Evolutionary conservation across 2,888 invertebrate species (phyloP), one percentile per base, ranked within the genome.

Genomic region (Ormia ochracea): DNA sequence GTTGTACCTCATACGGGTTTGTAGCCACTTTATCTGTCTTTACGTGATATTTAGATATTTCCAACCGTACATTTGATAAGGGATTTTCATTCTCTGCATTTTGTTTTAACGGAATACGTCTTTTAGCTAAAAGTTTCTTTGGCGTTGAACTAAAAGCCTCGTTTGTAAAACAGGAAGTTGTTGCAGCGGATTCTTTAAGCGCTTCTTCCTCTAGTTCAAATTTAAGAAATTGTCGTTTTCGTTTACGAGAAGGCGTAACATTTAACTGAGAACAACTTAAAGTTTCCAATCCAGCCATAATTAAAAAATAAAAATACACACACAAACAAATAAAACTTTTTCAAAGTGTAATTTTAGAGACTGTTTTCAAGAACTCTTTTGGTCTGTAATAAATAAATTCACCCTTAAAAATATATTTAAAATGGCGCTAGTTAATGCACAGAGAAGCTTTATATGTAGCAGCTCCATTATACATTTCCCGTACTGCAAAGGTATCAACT

Each of bases 141-240:
- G 89, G 89, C 23, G 89, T 89, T 12, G 90, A 89, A 41, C 88
- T 87, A 56, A 87, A 89, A 0, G 88, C 89, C 31, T 86, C 86
- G 82, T 89, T 89, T 4, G 86, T 86, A 80, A 88, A 89, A 79
- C 88, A 84, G 65, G 84, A 81, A 69, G 68, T 74, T 17, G 80
- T 36, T 17, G 77, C 54, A 59, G 78, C 82, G 43, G 58, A 10
- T 61, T 52, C 7, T 43, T 45, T 43, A 5, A 5, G 19, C 14
- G 52, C 68, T 61, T 69, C 21, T 61, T 38, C 36, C 9, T 38
- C 36, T 4, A 19, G 52, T 50, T 75, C 48, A 6, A 63, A 59
- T 45, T 69, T 78, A 31, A 82, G 82, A 50, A 85, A 82, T 79
- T 88, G 85, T 26, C 89, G 84, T 85, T 89, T 90, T 65, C 90